Evolutionary conservation across 2,113 vertebrate species (phyloP).

Genomic region (Colistium nudipinnis): DNA sequence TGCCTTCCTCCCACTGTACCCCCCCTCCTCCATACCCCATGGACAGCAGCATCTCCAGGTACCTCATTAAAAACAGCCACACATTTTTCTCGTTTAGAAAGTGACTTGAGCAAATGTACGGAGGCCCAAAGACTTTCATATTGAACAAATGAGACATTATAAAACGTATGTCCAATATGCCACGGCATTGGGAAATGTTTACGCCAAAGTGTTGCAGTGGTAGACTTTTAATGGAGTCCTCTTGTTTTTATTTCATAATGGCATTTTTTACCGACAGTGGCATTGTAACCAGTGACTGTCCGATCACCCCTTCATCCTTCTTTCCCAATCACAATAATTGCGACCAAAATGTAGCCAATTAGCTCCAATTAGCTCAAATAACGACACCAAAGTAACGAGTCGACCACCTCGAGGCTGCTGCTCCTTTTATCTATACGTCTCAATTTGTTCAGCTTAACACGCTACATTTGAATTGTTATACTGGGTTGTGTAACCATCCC

Average conservation of each 20-base stretch:
- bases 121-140: neutral
- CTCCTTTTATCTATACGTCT: neutral
- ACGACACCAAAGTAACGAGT: neutral
- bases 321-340: neutral
- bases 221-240: neutral
- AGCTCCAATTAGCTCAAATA: neutral
- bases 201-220: too few species aligned
- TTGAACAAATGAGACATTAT: neutral
- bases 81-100: neutral
- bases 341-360: neutral
- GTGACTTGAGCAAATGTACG: neutral
- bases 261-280: neutral
- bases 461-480: too few species aligned
- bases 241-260: slow-evolving; percentile 6
- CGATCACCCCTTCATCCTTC: neutral
- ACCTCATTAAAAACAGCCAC: slow-evolving; percentile 57
- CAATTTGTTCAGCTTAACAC: neutral
- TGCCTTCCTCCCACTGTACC: slow-evolving; percentile 97
- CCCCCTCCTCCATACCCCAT: slow-evolving; percentile 98
- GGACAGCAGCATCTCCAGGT: slow-evolving; percentile 99
- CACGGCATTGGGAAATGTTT: neutral
- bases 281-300: neutral
- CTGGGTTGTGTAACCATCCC: too few species aligned
- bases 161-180: neutral
- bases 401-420: neutral